Conservation (phyloP, 2,888 invertebrate species). For the Noctua pronuba region DNA sequence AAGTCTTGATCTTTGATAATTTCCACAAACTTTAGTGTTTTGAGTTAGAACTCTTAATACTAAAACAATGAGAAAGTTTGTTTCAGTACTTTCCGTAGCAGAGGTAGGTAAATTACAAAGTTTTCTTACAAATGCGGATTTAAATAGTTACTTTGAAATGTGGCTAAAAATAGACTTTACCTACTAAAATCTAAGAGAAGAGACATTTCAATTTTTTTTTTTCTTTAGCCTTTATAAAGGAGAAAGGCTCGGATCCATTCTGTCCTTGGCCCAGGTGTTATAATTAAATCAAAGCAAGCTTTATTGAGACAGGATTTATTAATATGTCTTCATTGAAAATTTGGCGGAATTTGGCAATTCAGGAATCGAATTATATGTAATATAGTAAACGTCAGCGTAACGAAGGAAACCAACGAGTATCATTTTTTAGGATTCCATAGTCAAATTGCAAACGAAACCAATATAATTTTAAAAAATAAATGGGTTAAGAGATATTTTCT, state of each 20-base stretch:
- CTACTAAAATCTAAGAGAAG: not conserved
- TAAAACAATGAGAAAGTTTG: conserved; percentile 2
- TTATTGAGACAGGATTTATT: too few relatives aligned
- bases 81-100: not conserved
- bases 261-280: not conserved
- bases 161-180: not conserved
- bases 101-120: not conserved
- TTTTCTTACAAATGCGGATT: not conserved
- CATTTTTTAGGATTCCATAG: too few relatives aligned
- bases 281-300: not conserved
- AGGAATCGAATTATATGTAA: too few relatives aligned
- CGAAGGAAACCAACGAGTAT: too few relatives aligned
- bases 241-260: not conserved
- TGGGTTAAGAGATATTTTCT: too few relatives aligned
- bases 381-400: too few relatives aligned
- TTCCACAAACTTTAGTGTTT: not conserved
- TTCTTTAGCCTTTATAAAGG: not conserved
- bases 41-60: not conserved
- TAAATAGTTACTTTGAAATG: conserved; percentile 1
- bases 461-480: too few relatives aligned
- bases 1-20: not conserved
- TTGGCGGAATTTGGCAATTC: too few relatives aligned
- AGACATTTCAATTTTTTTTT: not conserved
- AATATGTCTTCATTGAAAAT: too few relatives aligned
- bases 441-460: too few relatives aligned